Conservation (phyloP, 2,888 invertebrate species). For the Abrostola tripartita region DNA sequence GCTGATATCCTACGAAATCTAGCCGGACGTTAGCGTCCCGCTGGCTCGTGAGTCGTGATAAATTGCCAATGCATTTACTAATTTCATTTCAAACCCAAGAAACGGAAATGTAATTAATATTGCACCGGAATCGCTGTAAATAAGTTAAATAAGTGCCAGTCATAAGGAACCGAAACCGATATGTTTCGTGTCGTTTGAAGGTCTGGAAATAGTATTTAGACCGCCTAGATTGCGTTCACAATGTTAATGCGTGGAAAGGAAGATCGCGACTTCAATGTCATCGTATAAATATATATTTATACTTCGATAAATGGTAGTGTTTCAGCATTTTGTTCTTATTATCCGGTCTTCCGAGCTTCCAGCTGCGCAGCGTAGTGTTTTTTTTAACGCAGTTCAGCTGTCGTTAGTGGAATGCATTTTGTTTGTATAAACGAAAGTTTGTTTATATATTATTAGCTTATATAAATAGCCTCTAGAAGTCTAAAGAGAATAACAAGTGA, state of each 20-base stretch:
- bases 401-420: slow-evolving; percentile 1
- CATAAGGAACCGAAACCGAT: slow-evolving; percentile 19
- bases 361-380: too few relatives aligned
- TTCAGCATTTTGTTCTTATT: slow-evolving; percentile 6
- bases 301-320: not conserved
- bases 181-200: slow-evolving; percentile 17
- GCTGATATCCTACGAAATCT: slow-evolving; percentile 68
- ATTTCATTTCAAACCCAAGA: slow-evolving; percentile 27
- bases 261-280: slow-evolving; percentile 24
- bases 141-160: not conserved
- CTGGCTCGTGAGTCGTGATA: slow-evolving; percentile 22
- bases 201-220: slow-evolving; percentile 19
- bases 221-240: slow-evolving; percentile 3
- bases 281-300: not conserved
- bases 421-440: too few relatives aligned
- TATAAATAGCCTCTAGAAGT: too few relatives aligned
- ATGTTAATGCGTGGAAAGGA: slow-evolving; percentile 23
- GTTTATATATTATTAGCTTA: too few relatives aligned
- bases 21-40: slow-evolving; percentile 55
- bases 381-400: not conserved
- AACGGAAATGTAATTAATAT: slow-evolving; percentile 44
- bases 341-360: not conserved
- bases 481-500: too few relatives aligned
- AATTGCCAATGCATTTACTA: slow-evolving; percentile 34
- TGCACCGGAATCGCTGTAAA: slow-evolving; percentile 17